Evolutionary conservation across 2,888 invertebrate species (phyloP).

Genomic region (Protophormia terraenovae): DNA sequence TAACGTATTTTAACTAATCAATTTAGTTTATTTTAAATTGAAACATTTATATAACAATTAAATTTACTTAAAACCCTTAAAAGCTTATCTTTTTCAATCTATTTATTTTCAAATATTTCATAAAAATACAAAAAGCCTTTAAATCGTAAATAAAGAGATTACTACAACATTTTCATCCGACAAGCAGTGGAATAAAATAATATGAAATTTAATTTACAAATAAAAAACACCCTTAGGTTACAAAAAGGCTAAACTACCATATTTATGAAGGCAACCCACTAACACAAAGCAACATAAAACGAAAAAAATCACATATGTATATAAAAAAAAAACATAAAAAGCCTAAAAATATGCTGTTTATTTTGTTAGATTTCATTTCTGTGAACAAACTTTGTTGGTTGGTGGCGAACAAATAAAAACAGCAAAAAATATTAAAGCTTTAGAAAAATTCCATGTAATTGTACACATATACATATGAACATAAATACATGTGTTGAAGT

Average conservation of each 20-base stretch:
- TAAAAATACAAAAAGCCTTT: constrained; percentile 1
- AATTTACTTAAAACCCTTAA: background rate
- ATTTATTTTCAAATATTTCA: background rate
- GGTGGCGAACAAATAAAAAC: background rate
- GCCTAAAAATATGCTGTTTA: constrained; percentile 30
- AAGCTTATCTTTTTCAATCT: background rate
- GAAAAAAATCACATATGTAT: background rate
- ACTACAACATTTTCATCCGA: constrained; percentile 8
- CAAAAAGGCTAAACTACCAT: constrained; percentile 3
- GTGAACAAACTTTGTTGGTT: no score
- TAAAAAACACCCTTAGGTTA: constrained; percentile 10
- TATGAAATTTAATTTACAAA: constrained; percentile 26
- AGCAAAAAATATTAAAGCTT: background rate
- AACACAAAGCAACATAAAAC: background rate
- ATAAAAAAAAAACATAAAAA: constrained; percentile 44
- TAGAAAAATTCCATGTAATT: background rate
- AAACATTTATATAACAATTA: no score
- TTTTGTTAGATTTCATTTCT: background rate
- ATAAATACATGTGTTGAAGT: background rate
- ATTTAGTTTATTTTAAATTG: no score
- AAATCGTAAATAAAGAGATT: background rate
- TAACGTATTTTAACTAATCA: no score
- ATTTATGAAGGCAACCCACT: background rate
- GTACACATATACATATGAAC: background rate
- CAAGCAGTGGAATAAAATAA: background rate